Percentiles rank a stretch among this genome's conserved stretches.
Conservation (phyloP, 2,113 vertebrate species). For the Chionis minor region DNA sequence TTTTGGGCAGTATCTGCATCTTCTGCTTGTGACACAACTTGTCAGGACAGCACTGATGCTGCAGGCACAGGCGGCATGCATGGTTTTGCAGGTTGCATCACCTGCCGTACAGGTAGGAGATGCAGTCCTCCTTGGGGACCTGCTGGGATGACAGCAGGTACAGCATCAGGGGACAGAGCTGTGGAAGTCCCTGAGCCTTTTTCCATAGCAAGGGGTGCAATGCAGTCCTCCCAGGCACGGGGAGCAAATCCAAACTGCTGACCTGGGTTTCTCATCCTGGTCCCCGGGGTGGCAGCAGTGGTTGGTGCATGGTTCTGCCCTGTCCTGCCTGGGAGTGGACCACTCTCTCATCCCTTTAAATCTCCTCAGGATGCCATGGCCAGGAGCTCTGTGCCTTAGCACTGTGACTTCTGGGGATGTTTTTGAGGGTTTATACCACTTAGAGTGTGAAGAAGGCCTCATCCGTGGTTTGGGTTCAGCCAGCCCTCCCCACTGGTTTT, state of each 20-base stretch:
- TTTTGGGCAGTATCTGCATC: background rate
- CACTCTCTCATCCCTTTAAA: background rate
- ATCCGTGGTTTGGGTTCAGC: rapidly evolving
- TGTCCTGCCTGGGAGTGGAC: background rate
- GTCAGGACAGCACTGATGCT: background rate
- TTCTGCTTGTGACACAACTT: rapidly evolving
- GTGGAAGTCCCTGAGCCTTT: too few species aligned
- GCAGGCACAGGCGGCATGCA: rapidly evolving
- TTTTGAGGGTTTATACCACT: background rate
- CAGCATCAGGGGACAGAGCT: background rate
- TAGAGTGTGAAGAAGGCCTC: background rate
- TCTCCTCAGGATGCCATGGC: rapidly evolving
- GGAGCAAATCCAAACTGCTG: background rate
- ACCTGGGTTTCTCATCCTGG: background rate
- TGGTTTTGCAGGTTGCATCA: rapidly evolving
- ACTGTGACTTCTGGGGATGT: rapidly evolving
- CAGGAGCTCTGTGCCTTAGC: background rate
- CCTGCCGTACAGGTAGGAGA: background rate
- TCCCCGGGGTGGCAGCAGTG: background rate
- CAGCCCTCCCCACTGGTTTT: background rate
- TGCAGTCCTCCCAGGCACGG: rapidly evolving
- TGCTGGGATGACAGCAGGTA: background rate
- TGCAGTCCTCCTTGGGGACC: background rate
- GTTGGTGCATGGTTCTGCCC: background rate
- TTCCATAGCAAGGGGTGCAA: too few species aligned